phyloP scores from a whole-genome alignment of 2,888 invertebrate genomes.

The Drosophila longiperda region DNA sequence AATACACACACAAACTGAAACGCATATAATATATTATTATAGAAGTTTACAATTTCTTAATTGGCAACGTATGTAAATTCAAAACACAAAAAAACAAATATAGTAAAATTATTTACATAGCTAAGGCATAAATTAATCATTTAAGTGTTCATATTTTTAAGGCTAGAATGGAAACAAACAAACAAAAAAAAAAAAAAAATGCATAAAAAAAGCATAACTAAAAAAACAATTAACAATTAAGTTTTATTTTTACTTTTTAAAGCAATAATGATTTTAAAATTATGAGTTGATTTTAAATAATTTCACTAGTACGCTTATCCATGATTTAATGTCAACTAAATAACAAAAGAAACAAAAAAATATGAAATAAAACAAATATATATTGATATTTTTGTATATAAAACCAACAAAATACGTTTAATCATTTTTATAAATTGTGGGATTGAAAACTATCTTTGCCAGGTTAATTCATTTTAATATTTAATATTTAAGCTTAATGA shows the following conservation, averaged over 20 bases:
- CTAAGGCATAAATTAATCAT: conserved; percentile 30
- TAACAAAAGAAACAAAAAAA: conserved; percentile 35
- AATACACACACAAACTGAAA: conserved; percentile 42
- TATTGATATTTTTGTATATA: conserved; percentile 60
- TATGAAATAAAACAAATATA: conserved; percentile 56
- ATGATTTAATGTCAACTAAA: conserved; percentile 74
- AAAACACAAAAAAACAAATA: conserved; percentile 41
- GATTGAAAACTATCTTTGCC: background rate
- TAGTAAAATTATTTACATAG: conserved; percentile 46
- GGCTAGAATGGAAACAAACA: conserved; percentile 53
- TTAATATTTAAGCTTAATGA: background rate
- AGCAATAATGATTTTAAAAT: conserved; percentile 64
- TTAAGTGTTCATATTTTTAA: conserved; percentile 72
- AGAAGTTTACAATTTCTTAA: conserved; percentile 53
- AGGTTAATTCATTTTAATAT: background rate
- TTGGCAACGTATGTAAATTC: conserved; percentile 53
- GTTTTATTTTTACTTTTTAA: conserved; percentile 61
- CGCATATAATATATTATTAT: conserved; percentile 74
- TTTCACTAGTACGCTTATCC: conserved; percentile 79
- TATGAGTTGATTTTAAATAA: conserved; percentile 65
- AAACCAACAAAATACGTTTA: conserved; percentile 24
- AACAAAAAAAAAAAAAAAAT: conserved; percentile 32
- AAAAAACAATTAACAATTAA: conserved; percentile 33
- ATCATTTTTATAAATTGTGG: conserved; percentile 1
- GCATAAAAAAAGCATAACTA: conserved; percentile 38